A percentile compares a stretch with the other conserved stretches of the same genome.
These are phyloP conservation scores for Arothron firmamentum DNA, from an alignment of 2,113 vertebrate genomes.

Conservation along the genomic window DNA sequence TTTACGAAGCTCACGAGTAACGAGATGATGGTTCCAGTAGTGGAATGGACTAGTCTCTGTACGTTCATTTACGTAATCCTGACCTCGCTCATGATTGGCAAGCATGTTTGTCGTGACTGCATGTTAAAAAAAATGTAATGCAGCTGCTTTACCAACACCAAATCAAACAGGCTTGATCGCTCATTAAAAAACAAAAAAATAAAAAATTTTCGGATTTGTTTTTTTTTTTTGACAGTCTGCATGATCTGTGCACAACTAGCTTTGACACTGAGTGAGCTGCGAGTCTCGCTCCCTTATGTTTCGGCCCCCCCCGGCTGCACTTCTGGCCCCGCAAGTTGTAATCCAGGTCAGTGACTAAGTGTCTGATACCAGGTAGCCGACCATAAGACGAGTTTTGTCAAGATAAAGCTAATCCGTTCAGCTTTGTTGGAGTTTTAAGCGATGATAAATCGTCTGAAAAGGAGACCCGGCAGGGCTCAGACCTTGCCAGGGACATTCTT, in stretches of 20 bases:
- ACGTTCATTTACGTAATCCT: background rate
- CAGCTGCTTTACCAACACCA: background rate
- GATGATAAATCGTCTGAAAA: slow-evolving; percentile 53
- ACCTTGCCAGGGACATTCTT: slow-evolving; percentile 49
- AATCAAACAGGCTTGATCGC: too few relatives aligned
- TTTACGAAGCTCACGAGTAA: background rate
- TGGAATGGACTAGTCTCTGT: background rate
- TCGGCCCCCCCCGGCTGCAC: slow-evolving; percentile 1
- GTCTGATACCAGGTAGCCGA: slow-evolving; percentile 44
- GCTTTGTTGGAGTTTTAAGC: slow-evolving; percentile 36
- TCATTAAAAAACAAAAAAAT: too few relatives aligned
- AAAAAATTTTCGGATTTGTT: too few relatives aligned
- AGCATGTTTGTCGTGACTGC: background rate
- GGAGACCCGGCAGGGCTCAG: slow-evolving; percentile 41
- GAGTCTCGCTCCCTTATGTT: slow-evolving; percentile 13
- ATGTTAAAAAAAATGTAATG: background rate
- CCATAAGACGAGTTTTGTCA: slow-evolving; percentile 44
- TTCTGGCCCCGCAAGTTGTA: slow-evolving; percentile 1
- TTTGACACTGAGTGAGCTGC: slow-evolving; percentile 2
- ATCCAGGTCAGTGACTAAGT: slow-evolving; percentile 30
- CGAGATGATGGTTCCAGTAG: background rate
- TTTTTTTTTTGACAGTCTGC: background rate
- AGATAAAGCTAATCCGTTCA: slow-evolving; percentile 46
- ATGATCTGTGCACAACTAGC: slow-evolving; percentile 6
- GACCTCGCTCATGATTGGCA: background rate